Base-by-base conservation (phyloP, 2,797 vertebrate species). In the Pitangus sulphuratus region DNA sequence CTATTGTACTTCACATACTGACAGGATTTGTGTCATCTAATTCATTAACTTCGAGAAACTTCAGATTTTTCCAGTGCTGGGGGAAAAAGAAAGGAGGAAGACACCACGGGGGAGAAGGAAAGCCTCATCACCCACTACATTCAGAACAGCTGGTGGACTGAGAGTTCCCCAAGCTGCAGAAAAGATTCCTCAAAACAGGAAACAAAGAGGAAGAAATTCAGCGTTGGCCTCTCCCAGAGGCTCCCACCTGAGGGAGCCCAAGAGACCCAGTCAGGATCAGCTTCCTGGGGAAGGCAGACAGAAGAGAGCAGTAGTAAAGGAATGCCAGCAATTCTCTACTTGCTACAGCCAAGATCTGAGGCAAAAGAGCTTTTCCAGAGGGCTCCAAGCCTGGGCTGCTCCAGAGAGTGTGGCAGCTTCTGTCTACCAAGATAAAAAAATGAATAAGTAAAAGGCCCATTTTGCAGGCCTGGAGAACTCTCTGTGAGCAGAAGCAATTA, bases 221-320 rank as follows among this genome's bases (percentile, higher is more conserved):
- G 26, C 1, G 0, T 1, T 28, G 4, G 21, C 11, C 30, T 68
- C 65, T 57, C 4, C 1, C 39, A 80, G 31, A 62, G 37, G 40
- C 26, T 68, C 20, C 28, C 1, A 12, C 48, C 60, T n/a, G 37
- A 12, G 22, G 68, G 9, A 7, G 15, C 31, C 53, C 30, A 78
- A 24, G 28, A 40, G 13, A 44, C 21, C 5, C 35, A 44, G 30
- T 9, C 1, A 1, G 66, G 44, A 68, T 8, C 56, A 54, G 30
- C 44, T 60, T 50, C 44, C 72, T 65, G 44, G 22, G n/a, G 71
- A 68, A 76, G 54, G 26, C 65, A 75, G 58, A 47, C 15, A 70
- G 3, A 24, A 48, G 44, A 60, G 33, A 8, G 44, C 14, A 17
- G 30, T 1, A 47, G 13, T 30, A 56, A 57, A 51, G 62, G 19